Evolutionary conservation across 2,797 vertebrate genomes (phyloP).

Genomic region (Acanthornis magna): DNA sequence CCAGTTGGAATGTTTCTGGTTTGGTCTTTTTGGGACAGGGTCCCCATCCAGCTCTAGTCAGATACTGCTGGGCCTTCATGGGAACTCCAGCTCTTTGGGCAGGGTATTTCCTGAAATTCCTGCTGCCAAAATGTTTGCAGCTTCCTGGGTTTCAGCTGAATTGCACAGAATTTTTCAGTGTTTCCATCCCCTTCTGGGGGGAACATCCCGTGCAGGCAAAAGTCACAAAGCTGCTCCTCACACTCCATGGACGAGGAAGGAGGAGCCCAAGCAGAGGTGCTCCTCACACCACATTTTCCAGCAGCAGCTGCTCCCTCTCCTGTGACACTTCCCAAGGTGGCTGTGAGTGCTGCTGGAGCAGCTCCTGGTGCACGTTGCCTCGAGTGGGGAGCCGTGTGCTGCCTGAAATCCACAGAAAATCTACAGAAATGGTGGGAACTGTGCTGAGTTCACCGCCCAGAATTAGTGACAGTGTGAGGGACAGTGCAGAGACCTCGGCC

Average conservation of each 20-base stretch:
- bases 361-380: background rate
- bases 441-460: background rate
- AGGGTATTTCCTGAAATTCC: background rate
- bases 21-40: background rate
- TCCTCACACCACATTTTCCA: slow-evolving; percentile 24
- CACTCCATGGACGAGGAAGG: background rate
- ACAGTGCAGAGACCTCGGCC: background rate
- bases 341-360: background rate
- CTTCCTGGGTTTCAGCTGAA: background rate
- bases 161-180: background rate
- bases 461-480: background rate
- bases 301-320: background rate
- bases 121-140: background rate
- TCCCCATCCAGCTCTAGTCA: background rate
- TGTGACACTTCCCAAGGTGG: background rate
- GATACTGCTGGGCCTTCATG: background rate
- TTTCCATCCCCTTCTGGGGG: background rate
- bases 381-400: background rate
- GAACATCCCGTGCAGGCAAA: background rate
- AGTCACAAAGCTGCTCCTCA: background rate
- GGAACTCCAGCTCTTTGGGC: background rate
- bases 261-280: background rate
- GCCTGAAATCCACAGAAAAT: background rate
- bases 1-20: background rate
- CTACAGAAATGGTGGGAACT: background rate